Conservation (phyloP, 2,888 invertebrate genomes). For the Dinocampus coccinellae region DNA sequence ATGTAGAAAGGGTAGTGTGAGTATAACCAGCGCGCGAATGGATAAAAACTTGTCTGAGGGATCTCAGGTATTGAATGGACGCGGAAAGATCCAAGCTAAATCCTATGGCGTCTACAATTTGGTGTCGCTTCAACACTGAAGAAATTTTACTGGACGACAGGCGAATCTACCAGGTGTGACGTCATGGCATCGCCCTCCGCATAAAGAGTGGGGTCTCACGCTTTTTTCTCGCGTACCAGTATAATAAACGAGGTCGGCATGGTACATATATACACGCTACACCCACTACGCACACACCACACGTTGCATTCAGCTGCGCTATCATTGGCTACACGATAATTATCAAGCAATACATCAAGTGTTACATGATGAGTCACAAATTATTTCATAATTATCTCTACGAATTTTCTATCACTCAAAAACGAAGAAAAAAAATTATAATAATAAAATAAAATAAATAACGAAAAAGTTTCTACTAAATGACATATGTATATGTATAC, state of each 20-base stretch:
- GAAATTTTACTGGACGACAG: slow-evolving; percentile 9
- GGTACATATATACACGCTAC: not conserved
- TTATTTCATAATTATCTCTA: not conserved
- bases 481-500: not conserved
- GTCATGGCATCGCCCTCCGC: slow-evolving; percentile 34
- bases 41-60: slow-evolving; percentile 37
- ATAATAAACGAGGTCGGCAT: slow-evolving; percentile 1
- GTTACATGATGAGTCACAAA: not conserved
- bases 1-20: slow-evolving; percentile 32
- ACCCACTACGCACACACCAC: not conserved
- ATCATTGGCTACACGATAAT: not conserved
- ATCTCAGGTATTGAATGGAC: slow-evolving; percentile 24
- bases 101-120: slow-evolving; percentile 38
- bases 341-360: not conserved
- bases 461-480: no score
- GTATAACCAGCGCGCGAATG: slow-evolving; percentile 28
- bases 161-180: slow-evolving; percentile 39
- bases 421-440: not conserved
- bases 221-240: slow-evolving; percentile 6
- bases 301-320: not conserved
- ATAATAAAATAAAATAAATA: no score
- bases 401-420: not conserved
- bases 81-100: not conserved
- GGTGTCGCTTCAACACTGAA: slow-evolving; percentile 35
- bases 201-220: slow-evolving; percentile 42